Evolutionary conservation across 2,888 invertebrate genomes (phyloP).

Genomic region (Lepidocyrtoides sp.): DNA sequence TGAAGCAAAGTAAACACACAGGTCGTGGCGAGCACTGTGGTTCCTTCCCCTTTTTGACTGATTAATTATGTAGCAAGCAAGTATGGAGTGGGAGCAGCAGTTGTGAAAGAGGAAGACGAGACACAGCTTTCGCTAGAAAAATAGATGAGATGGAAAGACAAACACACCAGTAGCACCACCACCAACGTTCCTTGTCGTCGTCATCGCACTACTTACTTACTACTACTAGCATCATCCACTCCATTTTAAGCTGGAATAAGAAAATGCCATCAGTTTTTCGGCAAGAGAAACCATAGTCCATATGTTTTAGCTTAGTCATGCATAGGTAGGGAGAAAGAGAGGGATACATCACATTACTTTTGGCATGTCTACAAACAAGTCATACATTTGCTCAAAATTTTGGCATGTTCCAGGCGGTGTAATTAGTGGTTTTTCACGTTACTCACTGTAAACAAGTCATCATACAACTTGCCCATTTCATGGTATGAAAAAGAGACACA

Average conservation of each 20-base stretch:
- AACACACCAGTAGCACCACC: constrained; percentile 20
- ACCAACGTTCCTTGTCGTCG: background rate
- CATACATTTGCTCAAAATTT: constrained; percentile 37
- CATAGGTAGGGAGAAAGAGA: constrained; percentile 29
- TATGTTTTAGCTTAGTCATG: background rate
- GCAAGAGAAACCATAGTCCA: background rate
- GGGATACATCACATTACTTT: constrained; percentile 11
- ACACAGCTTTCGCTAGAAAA: background rate
- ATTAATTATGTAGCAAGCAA: constrained; percentile 60
- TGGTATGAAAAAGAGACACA: background rate
- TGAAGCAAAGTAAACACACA: constrained; percentile 60
- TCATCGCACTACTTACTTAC: too few relatives aligned
- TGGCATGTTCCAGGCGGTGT: constrained; percentile 66
- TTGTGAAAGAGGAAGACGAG: background rate
- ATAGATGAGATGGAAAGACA: constrained; percentile 45
- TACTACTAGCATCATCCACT: background rate
- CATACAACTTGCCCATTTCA: background rate
- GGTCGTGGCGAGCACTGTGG: constrained; percentile 60
- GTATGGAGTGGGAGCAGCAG: background rate
- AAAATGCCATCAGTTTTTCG: constrained; percentile 38
- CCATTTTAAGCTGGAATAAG: constrained; percentile 5
- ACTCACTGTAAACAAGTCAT: constrained; percentile 62
- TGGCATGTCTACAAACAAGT: constrained; percentile 34
- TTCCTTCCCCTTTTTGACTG: constrained; percentile 66
- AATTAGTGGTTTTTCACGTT: constrained; percentile 75